A percentile compares a stretch with the other conserved stretches of the same genome.
phyloP scores from a whole-genome alignment of 2,888 invertebrate species.

The Habroteleia sp. region DNA sequence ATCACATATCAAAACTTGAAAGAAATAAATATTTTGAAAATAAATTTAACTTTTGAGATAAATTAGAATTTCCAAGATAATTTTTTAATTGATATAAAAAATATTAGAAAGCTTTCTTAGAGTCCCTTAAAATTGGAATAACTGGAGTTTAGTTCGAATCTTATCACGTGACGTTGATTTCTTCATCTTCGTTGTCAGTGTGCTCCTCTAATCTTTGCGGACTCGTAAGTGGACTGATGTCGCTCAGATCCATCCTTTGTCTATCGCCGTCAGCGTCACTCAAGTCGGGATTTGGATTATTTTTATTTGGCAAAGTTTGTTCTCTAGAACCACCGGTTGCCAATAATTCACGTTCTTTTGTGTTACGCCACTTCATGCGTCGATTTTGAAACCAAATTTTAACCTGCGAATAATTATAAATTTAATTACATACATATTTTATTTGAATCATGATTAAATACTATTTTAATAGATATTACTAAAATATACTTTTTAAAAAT shows the following conservation, averaged over 20 bases:
- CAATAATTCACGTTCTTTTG: conserved; percentile 96
- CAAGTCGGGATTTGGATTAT: conserved; percentile 96
- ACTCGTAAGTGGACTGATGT: conserved; percentile 79
- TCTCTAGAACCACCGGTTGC: conserved; percentile 96
- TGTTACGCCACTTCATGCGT: conserved; percentile 99
- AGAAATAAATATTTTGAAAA: too few relatives aligned
- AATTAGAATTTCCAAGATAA: conserved; percentile 7
- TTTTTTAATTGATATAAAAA: conserved; percentile 23
- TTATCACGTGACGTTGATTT: conserved; percentile 94
- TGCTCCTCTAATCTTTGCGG: conserved; percentile 79
- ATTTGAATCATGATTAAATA: not conserved
- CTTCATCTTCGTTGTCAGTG: conserved; percentile 86
- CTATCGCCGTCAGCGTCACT: conserved; percentile 94
- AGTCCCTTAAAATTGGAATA: conserved; percentile 33
- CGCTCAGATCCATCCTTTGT: conserved; percentile 84
- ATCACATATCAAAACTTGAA: not conserved
- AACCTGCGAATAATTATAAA: conserved; percentile 83
- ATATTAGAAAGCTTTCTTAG: conserved; percentile 28
- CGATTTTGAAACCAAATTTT: conserved; percentile 98
- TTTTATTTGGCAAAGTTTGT: conserved; percentile 97
- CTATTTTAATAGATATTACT: conserved; percentile 1
- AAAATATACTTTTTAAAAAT: too few relatives aligned
- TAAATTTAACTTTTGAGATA: not conserved
- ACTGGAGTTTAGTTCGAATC: conserved; percentile 59
- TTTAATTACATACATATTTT: too few relatives aligned